These are phyloP conservation scores for Pegoplata infirma DNA, from an alignment of 2,888 invertebrate genomes.

Conservation along the genomic window DNA sequence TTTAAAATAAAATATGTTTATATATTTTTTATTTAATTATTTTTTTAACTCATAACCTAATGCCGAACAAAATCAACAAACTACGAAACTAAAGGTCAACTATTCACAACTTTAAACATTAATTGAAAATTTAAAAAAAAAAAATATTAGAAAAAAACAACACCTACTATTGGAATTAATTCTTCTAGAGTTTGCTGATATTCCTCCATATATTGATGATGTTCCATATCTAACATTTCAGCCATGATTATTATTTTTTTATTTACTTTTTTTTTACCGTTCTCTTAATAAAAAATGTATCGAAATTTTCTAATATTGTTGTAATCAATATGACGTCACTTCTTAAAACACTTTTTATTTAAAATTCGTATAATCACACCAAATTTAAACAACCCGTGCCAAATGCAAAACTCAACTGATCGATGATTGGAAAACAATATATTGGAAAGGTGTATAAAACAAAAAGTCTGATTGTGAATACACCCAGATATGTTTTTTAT, in stretches of 20 bases:
- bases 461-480: slow-evolving; percentile 36
- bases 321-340: neutral
- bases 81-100: too few relatives aligned
- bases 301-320: neutral
- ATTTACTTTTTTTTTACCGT: slow-evolving; percentile 33
- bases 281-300: neutral
- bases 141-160: neutral
- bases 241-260: slow-evolving; percentile 67
- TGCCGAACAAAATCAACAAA: too few relatives aligned
- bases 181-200: slow-evolving; percentile 73
- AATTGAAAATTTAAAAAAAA: neutral
- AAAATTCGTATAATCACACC: neutral
- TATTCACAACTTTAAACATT: neutral
- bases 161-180: slow-evolving; percentile 74
- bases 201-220: slow-evolving; percentile 72
- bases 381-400: slow-evolving; percentile 2
- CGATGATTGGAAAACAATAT: slow-evolving; percentile 26
- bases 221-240: slow-evolving; percentile 73
- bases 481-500: slow-evolving; percentile 35
- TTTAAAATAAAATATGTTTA: too few relatives aligned
- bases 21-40: too few relatives aligned
- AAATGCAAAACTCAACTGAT: slow-evolving; percentile 54
- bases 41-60: too few relatives aligned
- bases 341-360: neutral
- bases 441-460: slow-evolving; percentile 32